Evolutionary conservation across 2,797 vertebrate species (phyloP), one percentile per base, ranked within the genome.

Genomic region (Onychomys leucogaster): DNA sequence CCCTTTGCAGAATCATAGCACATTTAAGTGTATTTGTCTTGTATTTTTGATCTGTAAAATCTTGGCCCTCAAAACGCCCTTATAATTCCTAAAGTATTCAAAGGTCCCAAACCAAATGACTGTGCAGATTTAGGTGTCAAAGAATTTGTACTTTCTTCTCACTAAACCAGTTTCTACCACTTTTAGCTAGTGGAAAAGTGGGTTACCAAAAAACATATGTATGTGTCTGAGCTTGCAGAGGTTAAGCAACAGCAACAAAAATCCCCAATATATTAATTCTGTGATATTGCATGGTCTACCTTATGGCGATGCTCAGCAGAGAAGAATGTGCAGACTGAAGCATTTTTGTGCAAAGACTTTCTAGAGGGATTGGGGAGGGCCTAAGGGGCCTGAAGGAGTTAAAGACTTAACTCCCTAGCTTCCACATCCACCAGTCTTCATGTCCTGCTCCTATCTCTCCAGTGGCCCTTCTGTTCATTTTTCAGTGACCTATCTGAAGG

Each of bases 21-120:
- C 29, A 78, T 16, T 41, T n/a, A 29, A 29, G 17, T 23, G 6
- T 81, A 16, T 84, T 78, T 67, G 6, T 91, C 90, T 91, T 83
- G 2, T 37, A 52, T n/a, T 93, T 95, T 86, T 83, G 14, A 78
- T 43, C 14, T 55, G 43, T 21, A 91, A 46, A 86, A 5, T 34
- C 49, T 41, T 96, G 76, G 37, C n/a, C 73, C 32, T 81, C 78
- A 52, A 93, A 94, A 77, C 10, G 43, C 5, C 59, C 69, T 97
- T 41, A 23, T 19, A 32, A 89, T 81, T 84, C 63, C 92, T 81
- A 82, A 84, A 69, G 71, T 2, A 32, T 69, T 84, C 6, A 17
- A 93, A 92, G 65, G 73, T 90, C 71, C 57, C 11, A 52, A 92
- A 63, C 32, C 41, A 75, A 88, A 88, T 95, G 65, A 88, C 78